These are phyloP conservation scores for Callospermophilus lateralis DNA, from an alignment of 2,113 vertebrate species.

Conservation along the genomic window DNA sequence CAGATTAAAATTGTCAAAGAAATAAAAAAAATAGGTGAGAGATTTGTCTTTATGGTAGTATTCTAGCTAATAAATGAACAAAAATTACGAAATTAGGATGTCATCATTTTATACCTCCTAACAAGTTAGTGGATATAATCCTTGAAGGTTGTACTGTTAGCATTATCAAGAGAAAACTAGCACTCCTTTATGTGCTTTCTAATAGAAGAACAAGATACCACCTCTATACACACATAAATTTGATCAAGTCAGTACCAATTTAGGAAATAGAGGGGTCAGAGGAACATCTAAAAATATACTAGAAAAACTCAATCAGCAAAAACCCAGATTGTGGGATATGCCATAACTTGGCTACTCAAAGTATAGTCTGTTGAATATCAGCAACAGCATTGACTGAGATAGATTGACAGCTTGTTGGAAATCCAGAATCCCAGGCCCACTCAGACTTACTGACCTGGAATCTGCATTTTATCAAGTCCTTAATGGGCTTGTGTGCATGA, in stretches of 20 bases:
- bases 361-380: background rate
- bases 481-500: background rate
- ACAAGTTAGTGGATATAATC: background rate
- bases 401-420: background rate
- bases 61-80: background rate
- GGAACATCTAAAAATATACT: background rate
- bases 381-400: background rate
- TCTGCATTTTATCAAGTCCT: background rate
- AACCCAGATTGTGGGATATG: background rate
- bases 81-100: background rate
- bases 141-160: background rate
- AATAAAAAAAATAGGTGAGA: background rate
- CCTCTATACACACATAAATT: background rate
- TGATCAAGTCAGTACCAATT: background rate
- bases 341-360: background rate
- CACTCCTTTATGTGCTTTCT: background rate
- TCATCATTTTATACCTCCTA: background rate
- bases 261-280: background rate
- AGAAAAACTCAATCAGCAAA: background rate
- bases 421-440: background rate
- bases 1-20: too few relatives aligned
- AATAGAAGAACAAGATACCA: background rate
- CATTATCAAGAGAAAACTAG: background rate
- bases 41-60: constrained; percentile 16
- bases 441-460: background rate